These are phyloP conservation scores for Chelon labrosus DNA, from an alignment of 2,797 vertebrate genomes.

Conservation along the genomic window DNA sequence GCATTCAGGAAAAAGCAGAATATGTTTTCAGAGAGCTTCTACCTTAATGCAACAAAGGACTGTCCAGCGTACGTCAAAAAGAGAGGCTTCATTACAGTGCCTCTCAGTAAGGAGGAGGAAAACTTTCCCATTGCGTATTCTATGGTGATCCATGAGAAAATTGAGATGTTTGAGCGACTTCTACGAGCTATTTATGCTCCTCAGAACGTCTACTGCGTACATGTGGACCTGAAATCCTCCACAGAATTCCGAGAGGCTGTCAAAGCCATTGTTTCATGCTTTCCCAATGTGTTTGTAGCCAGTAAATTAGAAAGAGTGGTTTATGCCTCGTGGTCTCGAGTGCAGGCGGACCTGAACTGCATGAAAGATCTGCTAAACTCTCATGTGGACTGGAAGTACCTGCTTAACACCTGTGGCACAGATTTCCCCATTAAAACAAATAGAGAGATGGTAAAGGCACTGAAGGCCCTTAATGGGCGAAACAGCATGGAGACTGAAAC, in stretches of 20 bases:
- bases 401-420: slow-evolving; percentile 90
- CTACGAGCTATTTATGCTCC: slow-evolving; percentile 87
- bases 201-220: slow-evolving; percentile 91
- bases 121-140: slow-evolving; percentile 90
- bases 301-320: slow-evolving; percentile 83
- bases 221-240: slow-evolving; percentile 86
- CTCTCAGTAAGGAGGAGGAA: slow-evolving; percentile 84
- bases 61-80: slow-evolving; percentile 78
- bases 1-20: slow-evolving; percentile 43
- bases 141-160: slow-evolving; percentile 90
- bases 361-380: slow-evolving; percentile 87
- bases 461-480: slow-evolving; percentile 84
- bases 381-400: slow-evolving; percentile 86
- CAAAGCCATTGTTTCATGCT: slow-evolving; percentile 83
- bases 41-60: slow-evolving; percentile 82
- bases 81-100: slow-evolving; percentile 78
- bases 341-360: slow-evolving; percentile 91
- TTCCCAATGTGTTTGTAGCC: slow-evolving; percentile 89
- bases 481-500: slow-evolving; percentile 89
- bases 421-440: slow-evolving; percentile 93
- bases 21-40: slow-evolving; percentile 68
- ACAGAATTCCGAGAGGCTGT: slow-evolving; percentile 81
- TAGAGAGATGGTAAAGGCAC: slow-evolving; percentile 82
- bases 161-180: slow-evolving; percentile 91
- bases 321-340: slow-evolving; percentile 89